Conservation (phyloP, 2,888 invertebrate genomes). For the Carabus problematicus region DNA sequence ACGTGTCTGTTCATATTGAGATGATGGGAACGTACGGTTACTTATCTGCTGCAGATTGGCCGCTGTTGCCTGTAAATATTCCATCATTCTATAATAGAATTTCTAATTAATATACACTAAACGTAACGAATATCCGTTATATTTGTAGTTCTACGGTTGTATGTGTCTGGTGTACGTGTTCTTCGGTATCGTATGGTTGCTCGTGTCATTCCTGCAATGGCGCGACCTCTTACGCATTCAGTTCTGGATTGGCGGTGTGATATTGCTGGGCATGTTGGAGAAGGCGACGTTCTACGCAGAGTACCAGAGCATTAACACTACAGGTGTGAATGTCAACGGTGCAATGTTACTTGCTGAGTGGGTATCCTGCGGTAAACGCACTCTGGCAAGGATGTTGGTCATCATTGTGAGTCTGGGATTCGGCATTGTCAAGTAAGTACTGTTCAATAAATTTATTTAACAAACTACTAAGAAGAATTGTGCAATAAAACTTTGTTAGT, state of each 20-base stretch:
- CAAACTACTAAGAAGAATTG: no score
- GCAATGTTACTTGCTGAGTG: conserved; percentile 88
- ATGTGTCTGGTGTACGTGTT: conserved; percentile 89
- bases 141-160: conserved; percentile 80
- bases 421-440: conserved; percentile 89
- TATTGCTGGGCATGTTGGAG: conserved; percentile 84
- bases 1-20: conserved; percentile 70
- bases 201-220: conserved; percentile 87
- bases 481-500: neutral
- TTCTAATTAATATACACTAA: neutral
- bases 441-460: neutral
- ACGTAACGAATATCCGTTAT: conserved; percentile 15
- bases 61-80: conserved; percentile 74
- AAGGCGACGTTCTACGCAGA: conserved; percentile 92
- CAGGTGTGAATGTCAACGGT: conserved; percentile 69
- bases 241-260: conserved; percentile 95
- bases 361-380: conserved; percentile 89
- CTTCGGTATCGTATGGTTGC: conserved; percentile 83
- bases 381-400: conserved; percentile 90
- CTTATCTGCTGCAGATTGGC: conserved; percentile 89
- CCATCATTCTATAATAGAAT: no score
- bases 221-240: conserved; percentile 89
- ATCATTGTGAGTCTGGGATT: conserved; percentile 95
- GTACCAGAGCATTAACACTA: conserved; percentile 78
- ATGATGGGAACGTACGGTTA: conserved; percentile 82